Evolutionary conservation across 2,888 invertebrate genomes (phyloP).

Genomic region (Rhagonycha lutea): DNA sequence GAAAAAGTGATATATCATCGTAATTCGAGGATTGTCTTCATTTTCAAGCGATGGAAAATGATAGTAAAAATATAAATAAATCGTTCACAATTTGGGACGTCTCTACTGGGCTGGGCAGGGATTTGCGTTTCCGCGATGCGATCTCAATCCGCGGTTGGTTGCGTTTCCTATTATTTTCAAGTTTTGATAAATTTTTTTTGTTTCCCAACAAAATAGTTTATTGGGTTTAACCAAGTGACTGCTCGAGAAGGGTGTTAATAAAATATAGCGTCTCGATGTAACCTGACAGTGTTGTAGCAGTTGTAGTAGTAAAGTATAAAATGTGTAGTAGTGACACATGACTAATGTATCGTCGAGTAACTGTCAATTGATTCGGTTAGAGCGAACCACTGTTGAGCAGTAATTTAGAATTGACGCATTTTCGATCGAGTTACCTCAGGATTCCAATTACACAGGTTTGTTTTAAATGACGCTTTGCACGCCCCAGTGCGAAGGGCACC

Average conservation of each 20-base stretch:
- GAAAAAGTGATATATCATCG: conserved; percentile 33
- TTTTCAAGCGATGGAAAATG: conserved; percentile 31
- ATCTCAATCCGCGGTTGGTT: conserved; percentile 21
- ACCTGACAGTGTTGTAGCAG: not conserved
- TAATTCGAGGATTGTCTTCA: conserved; percentile 33
- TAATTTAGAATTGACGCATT: conserved; percentile 31
- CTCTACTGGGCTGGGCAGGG: conserved; percentile 15
- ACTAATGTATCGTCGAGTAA: conserved; percentile 28
- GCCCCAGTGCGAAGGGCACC: conserved; percentile 30
- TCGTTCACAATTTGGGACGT: conserved; percentile 29
- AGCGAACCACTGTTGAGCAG: conserved; percentile 25
- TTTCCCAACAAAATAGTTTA: not conserved
- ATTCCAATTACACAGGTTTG: conserved; percentile 39
- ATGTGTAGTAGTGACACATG: not conserved
- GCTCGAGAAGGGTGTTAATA: not conserved
- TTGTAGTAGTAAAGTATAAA: not conserved
- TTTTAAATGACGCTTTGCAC: conserved; percentile 46
- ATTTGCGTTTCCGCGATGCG: conserved; percentile 21
- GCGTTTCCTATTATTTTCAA: conserved; percentile 19
- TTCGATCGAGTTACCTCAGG: conserved; percentile 29
- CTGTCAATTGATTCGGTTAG: conserved; percentile 19
- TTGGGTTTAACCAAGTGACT: not conserved
- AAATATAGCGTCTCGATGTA: conserved; percentile 3
- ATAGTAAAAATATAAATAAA: conserved; percentile 38
- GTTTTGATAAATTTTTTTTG: not conserved